phyloP scores from a whole-genome alignment of 2,797 vertebrate genomes.

The Tenualosa ilisha region DNA sequence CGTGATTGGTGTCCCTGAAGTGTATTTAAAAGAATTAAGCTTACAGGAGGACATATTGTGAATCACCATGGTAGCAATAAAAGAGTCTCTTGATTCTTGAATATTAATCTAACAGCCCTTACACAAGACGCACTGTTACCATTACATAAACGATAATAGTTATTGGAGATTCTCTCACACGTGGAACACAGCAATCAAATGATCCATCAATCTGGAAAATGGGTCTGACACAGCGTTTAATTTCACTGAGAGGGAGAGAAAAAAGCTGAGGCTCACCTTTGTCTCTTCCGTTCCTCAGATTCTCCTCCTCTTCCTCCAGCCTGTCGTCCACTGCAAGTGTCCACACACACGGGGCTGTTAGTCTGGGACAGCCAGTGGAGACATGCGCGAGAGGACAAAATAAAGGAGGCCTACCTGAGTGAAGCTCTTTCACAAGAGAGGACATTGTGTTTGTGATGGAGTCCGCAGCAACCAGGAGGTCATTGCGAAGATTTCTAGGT shows the following conservation, averaged over 20 bases:
- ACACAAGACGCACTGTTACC: slow-evolving; percentile 5
- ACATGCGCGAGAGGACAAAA: too few relatives aligned
- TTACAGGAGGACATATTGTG: background rate
- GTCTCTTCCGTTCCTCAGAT: slow-evolving; percentile 90
- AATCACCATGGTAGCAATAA: background rate
- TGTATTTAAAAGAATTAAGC: slow-evolving; percentile 8
- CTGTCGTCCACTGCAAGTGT: slow-evolving; percentile 79
- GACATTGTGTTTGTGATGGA: slow-evolving; percentile 99
- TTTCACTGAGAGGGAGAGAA: background rate
- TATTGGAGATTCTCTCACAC: background rate
- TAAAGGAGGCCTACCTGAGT: slow-evolving; percentile 80
- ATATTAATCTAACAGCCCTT: slow-evolving; percentile 15
- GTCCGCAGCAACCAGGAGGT: slow-evolving; percentile 94
- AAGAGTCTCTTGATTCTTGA: background rate
- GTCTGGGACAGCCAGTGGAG: background rate
- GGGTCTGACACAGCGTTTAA: background rate
- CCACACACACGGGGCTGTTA: background rate
- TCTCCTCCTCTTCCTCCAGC: slow-evolving; percentile 82
- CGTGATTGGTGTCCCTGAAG: background rate
- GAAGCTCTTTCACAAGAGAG: slow-evolving; percentile 95
- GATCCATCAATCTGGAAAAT: slow-evolving; percentile 1
- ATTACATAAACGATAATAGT: background rate
- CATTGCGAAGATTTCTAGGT: slow-evolving; percentile 93
- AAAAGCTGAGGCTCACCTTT: slow-evolving; percentile 73
- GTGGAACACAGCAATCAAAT: background rate